These are phyloP conservation scores for Ochlodes sylvanus DNA, from an alignment of 2,888 invertebrate species.

Conservation along the genomic window DNA sequence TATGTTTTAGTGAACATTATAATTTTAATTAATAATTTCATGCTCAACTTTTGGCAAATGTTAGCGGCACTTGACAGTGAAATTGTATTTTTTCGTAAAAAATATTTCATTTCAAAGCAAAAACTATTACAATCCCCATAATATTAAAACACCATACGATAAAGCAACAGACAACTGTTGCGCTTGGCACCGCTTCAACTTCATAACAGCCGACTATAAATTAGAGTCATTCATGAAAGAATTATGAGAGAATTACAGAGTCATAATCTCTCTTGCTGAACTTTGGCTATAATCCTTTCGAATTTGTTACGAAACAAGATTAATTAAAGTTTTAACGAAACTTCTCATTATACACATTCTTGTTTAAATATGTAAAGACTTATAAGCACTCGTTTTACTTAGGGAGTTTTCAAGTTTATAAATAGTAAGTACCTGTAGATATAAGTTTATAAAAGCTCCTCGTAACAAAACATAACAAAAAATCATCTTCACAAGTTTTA, in stretches of 20 bases:
- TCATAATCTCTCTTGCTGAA: constrained; percentile 25
- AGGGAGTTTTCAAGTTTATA: no score
- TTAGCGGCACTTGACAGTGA: no score
- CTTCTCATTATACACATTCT: constrained; percentile 15
- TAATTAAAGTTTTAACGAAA: constrained; percentile 12
- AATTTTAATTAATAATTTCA: no score
- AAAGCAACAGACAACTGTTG: constrained; percentile 79
- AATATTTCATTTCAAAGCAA: no score
- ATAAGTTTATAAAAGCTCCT: no score
- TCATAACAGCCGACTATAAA: constrained; percentile 39
- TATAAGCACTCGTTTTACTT: no score
- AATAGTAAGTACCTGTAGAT: no score
- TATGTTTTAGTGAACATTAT: no score
- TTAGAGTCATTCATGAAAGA: constrained; percentile 25
- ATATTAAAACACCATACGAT: constrained; percentile 27
- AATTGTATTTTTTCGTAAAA: no score
- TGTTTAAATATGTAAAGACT: background rate
- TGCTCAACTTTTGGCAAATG: no score
- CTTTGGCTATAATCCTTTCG: constrained; percentile 26
- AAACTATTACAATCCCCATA: constrained; percentile 10
- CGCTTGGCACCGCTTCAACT: constrained; percentile 48
- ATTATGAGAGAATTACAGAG: constrained; percentile 18
- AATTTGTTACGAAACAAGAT: constrained; percentile 27
- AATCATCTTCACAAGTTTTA: no score
- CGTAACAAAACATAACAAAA: no score